phyloP scores from a whole-genome alignment of 2,113 vertebrate genomes.

The Otus sunia region DNA sequence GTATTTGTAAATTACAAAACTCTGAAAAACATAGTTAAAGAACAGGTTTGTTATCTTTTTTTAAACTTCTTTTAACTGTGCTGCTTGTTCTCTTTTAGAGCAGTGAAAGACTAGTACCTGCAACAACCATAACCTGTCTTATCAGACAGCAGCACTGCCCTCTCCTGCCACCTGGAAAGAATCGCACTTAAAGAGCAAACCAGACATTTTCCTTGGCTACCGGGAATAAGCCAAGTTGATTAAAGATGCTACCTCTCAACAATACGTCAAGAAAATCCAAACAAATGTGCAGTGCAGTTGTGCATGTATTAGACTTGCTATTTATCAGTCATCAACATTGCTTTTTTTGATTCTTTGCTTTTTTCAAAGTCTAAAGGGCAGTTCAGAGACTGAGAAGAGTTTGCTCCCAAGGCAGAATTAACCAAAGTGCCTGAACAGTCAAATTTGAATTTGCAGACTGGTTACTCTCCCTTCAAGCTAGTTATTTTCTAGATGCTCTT shows the following conservation, averaged over 20 bases:
- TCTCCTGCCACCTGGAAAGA: not conserved
- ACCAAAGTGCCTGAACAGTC: not conserved
- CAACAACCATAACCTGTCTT: not conserved
- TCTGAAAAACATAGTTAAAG: not conserved
- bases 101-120: not conserved
- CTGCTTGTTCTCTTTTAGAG: not conserved
- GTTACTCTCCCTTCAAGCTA: not conserved
- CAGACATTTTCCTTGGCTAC: no score
- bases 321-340: not conserved
- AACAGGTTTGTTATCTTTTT: not conserved
- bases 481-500: not conserved
- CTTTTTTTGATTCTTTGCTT: not conserved
- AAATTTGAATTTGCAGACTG: not conserved
- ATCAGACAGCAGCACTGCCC: not conserved
- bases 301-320: accelerated
- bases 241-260: not conserved
- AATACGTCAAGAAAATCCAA: not conserved
- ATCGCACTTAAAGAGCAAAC: not conserved
- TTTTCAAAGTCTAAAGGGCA: not conserved
- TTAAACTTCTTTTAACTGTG: not conserved
- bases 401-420: not conserved
- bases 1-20: not conserved
- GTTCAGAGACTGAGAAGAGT: not conserved
- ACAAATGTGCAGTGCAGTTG: not conserved
- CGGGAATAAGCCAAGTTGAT: not conserved